Percentiles rank a stretch among this genome's conserved stretches.
phyloP scores from a whole-genome alignment of 2,888 invertebrate species.

The Leucozona laternaria region DNA sequence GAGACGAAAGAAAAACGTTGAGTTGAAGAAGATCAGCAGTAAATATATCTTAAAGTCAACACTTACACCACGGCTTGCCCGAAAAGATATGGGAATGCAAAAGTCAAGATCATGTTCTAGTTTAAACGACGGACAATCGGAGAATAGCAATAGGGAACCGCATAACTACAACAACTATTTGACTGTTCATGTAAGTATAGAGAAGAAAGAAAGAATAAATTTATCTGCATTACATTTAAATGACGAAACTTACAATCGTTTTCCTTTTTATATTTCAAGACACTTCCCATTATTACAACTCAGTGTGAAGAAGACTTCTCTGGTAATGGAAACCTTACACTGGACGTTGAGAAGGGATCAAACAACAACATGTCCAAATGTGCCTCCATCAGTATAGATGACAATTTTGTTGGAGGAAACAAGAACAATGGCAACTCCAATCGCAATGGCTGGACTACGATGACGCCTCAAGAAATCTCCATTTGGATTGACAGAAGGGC shows the following conservation, averaged over 20 bases:
- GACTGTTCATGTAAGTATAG: constrained; percentile 88
- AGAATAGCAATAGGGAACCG: constrained; percentile 81
- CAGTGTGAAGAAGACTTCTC: constrained; percentile 86
- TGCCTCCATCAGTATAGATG: constrained; percentile 68
- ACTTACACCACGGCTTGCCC: constrained; percentile 90
- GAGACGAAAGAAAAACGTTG: constrained; percentile 87
- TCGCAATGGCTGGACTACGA: constrained; percentile 88
- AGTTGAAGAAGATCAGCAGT: constrained; percentile 86
- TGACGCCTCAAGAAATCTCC: constrained; percentile 95
- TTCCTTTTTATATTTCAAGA: constrained; percentile 77
- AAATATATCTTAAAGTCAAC: constrained; percentile 94
- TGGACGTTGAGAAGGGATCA: constrained; percentile 76
- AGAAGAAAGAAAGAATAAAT: no score
- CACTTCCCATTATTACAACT: constrained; percentile 88
- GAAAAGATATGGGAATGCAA: constrained; percentile 88
- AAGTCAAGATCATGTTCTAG: constrained; percentile 91
- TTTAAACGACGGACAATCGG: constrained; percentile 85
- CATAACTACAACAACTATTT: constrained; percentile 89
- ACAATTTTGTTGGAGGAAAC: constrained; percentile 74
- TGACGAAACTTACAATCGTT: background rate
- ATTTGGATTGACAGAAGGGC: constrained; percentile 93
- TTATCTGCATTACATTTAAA: no score
- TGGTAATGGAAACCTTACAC: constrained; percentile 76
- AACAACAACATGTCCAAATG: constrained; percentile 70
- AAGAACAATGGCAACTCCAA: constrained; percentile 80